Conservation (phyloP, 2,797 vertebrate species). For the Oreochromis grahami region DNA sequence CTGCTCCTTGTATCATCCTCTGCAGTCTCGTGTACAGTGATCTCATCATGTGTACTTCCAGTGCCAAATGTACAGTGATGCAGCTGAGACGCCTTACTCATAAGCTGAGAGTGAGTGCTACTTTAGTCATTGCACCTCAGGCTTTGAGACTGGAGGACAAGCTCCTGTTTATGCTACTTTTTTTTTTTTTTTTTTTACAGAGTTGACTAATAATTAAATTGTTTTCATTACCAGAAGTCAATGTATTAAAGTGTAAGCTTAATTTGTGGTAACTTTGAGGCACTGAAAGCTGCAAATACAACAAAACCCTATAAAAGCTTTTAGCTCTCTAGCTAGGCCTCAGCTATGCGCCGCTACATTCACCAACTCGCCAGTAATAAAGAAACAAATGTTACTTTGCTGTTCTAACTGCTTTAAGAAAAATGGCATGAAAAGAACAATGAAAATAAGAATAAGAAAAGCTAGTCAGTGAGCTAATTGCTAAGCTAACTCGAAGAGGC, state of each 20-base stretch:
- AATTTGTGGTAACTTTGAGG: not conserved
- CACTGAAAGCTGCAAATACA: not conserved
- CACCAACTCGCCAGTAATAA: not conserved
- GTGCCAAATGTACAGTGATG: conserved; percentile 13
- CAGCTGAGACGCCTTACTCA: not conserved
- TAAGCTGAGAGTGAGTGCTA: conserved; percentile 13
- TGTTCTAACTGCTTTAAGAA: not conserved
- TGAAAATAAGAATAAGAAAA: accelerated
- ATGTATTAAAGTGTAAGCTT: not conserved
- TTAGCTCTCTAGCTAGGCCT: not conserved
- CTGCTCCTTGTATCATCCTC: conserved; percentile 3
- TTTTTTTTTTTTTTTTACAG: not conserved
- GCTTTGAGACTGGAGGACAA: not conserved
- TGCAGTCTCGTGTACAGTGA: not conserved
- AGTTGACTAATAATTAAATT: not conserved
- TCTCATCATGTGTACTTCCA: conserved; percentile 27
- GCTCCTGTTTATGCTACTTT: not conserved
- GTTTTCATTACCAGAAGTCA: not conserved
- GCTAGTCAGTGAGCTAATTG: not conserved
- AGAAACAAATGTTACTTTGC: not conserved
- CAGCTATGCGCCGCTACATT: not conserved
- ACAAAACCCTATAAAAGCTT: not conserved
- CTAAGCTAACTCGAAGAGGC: not conserved
- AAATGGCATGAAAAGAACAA: not conserved
- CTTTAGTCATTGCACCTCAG: conserved; percentile 13